These are phyloP conservation scores for Stenotaenia linearis DNA, from an alignment of 2,888 invertebrate species.

Conservation along the genomic window DNA sequence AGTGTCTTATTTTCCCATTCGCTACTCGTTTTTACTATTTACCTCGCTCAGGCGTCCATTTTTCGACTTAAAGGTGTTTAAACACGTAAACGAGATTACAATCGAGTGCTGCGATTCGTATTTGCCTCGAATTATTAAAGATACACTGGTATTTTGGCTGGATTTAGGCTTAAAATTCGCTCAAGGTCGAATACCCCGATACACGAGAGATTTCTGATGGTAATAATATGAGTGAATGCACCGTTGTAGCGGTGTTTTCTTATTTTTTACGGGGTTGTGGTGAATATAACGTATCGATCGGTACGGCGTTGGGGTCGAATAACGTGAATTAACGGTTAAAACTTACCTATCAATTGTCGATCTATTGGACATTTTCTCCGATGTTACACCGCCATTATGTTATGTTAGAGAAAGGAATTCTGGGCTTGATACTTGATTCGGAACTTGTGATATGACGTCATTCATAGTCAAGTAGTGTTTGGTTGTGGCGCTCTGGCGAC, in stretches of 20 bases:
- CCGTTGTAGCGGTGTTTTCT: not conserved
- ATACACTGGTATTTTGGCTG: not conserved
- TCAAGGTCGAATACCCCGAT: conserved; percentile 19
- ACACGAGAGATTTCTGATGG: not conserved
- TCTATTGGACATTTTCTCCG: conserved; percentile 29
- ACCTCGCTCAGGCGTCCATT: too few relatives aligned
- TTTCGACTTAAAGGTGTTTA: too few relatives aligned
- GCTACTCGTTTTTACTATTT: not conserved
- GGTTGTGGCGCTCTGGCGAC: not conserved
- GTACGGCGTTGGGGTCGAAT: not conserved
- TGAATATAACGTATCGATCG: not conserved
- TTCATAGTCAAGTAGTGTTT: not conserved
- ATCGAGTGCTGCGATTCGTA: not conserved
- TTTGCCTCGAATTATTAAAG: not conserved
- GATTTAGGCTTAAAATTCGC: not conserved
- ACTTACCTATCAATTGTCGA: conserved; percentile 15
- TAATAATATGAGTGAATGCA: not conserved
- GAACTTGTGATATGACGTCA: not conserved
- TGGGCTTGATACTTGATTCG: not conserved
- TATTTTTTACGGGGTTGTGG: not conserved
- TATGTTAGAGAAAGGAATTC: conserved; percentile 1
- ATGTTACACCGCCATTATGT: conserved; percentile 29
- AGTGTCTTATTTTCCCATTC: not conserved
- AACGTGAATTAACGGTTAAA: not conserved
- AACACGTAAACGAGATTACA: too few relatives aligned